Evolutionary conservation across 2,888 invertebrate genomes (phyloP), one percentile per base, ranked within the genome.

Genomic region (Drosophila barbarae): DNA sequence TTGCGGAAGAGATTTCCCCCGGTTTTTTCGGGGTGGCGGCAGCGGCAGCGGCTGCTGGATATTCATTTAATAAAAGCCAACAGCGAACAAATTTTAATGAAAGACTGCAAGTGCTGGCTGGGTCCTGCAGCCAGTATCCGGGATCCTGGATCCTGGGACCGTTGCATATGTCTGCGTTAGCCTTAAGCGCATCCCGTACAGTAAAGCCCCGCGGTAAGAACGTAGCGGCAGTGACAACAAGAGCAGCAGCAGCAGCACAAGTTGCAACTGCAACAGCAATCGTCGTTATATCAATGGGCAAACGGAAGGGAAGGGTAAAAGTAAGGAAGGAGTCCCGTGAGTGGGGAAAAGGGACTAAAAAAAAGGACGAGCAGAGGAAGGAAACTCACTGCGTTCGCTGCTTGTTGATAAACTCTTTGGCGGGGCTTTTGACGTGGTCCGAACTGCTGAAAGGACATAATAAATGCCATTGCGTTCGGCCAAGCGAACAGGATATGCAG

Each of bases 21-120:
- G 41, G 46, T 46, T 47, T 47, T 47, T 47, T 26, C 23, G 10
- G 35, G 49, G 61, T 9, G 53, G 50, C 23, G 4, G 23, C 36
- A 61, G 63, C 70, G 44, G 44, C 36, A 61, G 63, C 70, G 44
- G 44, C 44, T 64, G 65, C 71, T 65, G 77, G 71, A 77, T 79
- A 82, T 82, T 74, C 79, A 74, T 82, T 79, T 82, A 82, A 79
- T 82, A 79, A 79, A 82, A 82, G 73, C 79, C 79, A 79, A 71
- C 75, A 72, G 74, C 61, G 75, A 59, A 73, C 69, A 74, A 74
- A 71, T 79, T 79, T 82, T 79, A 79, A 79, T 79, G 82, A 79
- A 79, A 77, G 73, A 72, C 66, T 74, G 69, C 71, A 67, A 79
- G 67, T 56, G 69, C 68, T 44, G 64, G 44, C 49, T 10, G 49